phyloP scores from a whole-genome alignment of 2,113 vertebrate species.

The Brienomyrus longianalis region DNA sequence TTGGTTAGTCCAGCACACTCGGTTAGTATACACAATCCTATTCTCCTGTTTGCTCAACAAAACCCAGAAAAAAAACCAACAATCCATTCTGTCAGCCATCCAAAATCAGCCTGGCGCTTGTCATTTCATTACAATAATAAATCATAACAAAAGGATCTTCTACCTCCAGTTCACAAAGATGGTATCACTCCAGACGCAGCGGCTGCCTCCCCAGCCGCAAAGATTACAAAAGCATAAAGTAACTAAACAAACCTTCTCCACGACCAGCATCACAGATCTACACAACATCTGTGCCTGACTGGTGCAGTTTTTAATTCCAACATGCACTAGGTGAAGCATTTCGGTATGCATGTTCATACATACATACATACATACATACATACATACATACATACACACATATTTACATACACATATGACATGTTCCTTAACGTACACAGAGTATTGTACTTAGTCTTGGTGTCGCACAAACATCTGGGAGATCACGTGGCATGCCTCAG shows the following conservation, averaged over 20 bases:
- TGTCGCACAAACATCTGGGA: not conserved
- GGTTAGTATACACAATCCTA: conserved; percentile 48
- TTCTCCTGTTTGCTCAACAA: conserved; percentile 40
- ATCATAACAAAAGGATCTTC: conserved; percentile 41
- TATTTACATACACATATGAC: not conserved
- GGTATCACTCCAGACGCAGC: not conserved
- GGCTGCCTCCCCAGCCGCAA: too few species aligned
- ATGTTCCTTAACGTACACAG: not conserved
- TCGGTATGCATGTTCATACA: not conserved
- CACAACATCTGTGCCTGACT: not conserved
- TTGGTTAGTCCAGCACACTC: conserved; percentile 53
- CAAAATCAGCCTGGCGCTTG: conserved; percentile 45
- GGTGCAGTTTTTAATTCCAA: not conserved
- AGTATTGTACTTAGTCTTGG: not conserved
- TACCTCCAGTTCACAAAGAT: conserved; percentile 31
- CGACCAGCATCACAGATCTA: not conserved
- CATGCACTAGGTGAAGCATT: not conserved
- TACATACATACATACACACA: not conserved
- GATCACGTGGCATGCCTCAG: not conserved
- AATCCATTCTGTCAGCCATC: conserved; percentile 54
- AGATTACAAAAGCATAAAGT: not conserved
- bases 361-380: not conserved
- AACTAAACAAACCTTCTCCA: not conserved
- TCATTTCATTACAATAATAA: not conserved
- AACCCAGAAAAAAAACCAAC: conserved; percentile 43